A percentile compares a stretch with the other conserved stretches of the same genome.
Conservation (phyloP, 2,797 vertebrate species). For the Mormyrus hasselquistii region DNA sequence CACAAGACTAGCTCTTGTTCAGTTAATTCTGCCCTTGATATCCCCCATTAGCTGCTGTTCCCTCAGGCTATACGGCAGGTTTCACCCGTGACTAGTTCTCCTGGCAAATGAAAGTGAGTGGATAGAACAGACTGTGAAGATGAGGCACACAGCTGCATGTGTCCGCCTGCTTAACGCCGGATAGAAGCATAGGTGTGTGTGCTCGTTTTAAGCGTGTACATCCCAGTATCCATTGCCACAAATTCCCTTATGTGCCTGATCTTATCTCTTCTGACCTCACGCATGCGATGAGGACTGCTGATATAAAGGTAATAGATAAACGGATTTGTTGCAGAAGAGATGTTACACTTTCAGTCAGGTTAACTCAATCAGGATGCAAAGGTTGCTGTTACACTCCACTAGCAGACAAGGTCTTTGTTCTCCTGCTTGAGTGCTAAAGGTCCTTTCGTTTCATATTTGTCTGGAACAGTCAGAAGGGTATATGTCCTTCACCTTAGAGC, state of each 20-base stretch:
- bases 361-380: neutral
- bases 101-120: neutral
- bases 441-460: neutral
- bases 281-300: neutral
- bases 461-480: neutral
- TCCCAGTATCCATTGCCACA: neutral
- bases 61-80: slow-evolving; percentile 8
- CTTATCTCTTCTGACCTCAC: neutral
- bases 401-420: neutral
- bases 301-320: neutral
- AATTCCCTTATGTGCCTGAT: neutral
- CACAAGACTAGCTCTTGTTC: slow-evolving; percentile 48
- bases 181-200: neutral
- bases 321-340: neutral
- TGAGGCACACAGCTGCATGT: neutral
- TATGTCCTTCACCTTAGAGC: neutral
- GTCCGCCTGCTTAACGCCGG: neutral
- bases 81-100: neutral
- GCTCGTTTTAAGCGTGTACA: neutral
- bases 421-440: neutral
- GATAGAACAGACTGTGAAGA: neutral
- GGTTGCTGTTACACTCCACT: neutral
- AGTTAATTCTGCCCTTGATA: slow-evolving; percentile 40
- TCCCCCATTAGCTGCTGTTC: slow-evolving; percentile 43
- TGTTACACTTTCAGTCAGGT: neutral